Evolutionary conservation across 2,797 vertebrate genomes (phyloP), one percentile per base, ranked within the genome.

Genomic region (Echiichthys vipera): DNA sequence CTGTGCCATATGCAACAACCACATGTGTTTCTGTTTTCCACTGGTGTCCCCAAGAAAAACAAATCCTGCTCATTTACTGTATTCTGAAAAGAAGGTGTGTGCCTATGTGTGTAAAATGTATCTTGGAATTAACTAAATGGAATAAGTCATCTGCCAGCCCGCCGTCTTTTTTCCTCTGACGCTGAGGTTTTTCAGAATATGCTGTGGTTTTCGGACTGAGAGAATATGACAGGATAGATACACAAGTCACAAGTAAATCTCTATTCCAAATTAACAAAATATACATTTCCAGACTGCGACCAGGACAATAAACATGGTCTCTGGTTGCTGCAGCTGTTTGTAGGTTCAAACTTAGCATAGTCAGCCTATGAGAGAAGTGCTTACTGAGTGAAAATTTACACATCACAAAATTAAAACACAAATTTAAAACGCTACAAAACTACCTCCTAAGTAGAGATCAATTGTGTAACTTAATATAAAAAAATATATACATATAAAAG

Each of bases 21-120:
- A 68, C 85, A 83, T 9, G 40, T 36, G 50, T 55, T 81, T 71
- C 71, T 18, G 40, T 78, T 88, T 89, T 90, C 67, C 83, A 83
- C 57, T 72, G 37, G 24, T 75, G 66, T 69, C 77, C 74, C 72
- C 36, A n/a, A 64, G 56, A 64, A 34, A 64, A 47, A 83, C 62
- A n/a, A n/a, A n/a, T 77, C 56, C 66, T 36, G 57, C 45, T 69
- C 24, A 32, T 70, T 74, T 62, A 51, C 63, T 46, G 37, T 8
- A 34, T 57, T 39, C 46, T 77, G 69, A 59, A 71, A 70, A 67
- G 50, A 6, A 29, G 46, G n/a, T 45, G 63, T 55, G 49, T 27
- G 58, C 13, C 9, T 43, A 20, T 45, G 47, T 49, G 25, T 49
- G 40, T 56, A 24, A 51, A 58, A 30, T 40, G 47, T 32, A 54